These are phyloP conservation scores for Camptogramma bilineatum DNA, from an alignment of 2,888 invertebrate genomes.

Conservation along the genomic window DNA sequence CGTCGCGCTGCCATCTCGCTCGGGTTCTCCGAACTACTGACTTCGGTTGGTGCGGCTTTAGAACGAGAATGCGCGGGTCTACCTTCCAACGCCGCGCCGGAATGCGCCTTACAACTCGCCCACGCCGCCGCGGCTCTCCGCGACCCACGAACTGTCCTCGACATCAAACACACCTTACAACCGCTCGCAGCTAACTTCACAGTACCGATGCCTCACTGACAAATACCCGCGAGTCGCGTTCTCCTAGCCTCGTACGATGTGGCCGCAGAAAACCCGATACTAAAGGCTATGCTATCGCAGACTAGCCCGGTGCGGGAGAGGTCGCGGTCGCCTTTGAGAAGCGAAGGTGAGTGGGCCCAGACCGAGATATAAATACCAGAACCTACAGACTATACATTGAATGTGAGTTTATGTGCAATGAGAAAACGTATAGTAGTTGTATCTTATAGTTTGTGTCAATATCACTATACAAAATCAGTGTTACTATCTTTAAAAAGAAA, in stretches of 20 bases:
- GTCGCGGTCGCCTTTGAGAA: slow-evolving; percentile 28
- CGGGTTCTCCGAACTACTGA: slow-evolving; percentile 95
- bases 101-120: slow-evolving; percentile 94
- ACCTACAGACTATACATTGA: neutral
- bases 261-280: slow-evolving; percentile 35
- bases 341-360: slow-evolving; percentile 5
- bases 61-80: slow-evolving; percentile 95
- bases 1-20: slow-evolving; percentile 95
- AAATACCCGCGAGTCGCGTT: slow-evolving; percentile 8
- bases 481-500: neutral
- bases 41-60: slow-evolving; percentile 93
- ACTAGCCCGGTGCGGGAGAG: slow-evolving; percentile 10
- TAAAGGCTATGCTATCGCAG: slow-evolving; percentile 35
- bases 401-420: neutral
- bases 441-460: too few relatives aligned
- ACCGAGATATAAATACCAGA: slow-evolving; percentile 1
- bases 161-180: slow-evolving; percentile 74
- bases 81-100: slow-evolving; percentile 91
- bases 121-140: slow-evolving; percentile 94
- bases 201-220: slow-evolving; percentile 57
- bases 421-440: neutral
- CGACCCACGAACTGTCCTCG: slow-evolving; percentile 87
- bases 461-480: neutral
- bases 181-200: slow-evolving; percentile 68
- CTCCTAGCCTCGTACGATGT: slow-evolving; percentile 6